Base-by-base conservation (phyloP, 2,113 vertebrate genomes). In the Thomomys bottae region DNA sequence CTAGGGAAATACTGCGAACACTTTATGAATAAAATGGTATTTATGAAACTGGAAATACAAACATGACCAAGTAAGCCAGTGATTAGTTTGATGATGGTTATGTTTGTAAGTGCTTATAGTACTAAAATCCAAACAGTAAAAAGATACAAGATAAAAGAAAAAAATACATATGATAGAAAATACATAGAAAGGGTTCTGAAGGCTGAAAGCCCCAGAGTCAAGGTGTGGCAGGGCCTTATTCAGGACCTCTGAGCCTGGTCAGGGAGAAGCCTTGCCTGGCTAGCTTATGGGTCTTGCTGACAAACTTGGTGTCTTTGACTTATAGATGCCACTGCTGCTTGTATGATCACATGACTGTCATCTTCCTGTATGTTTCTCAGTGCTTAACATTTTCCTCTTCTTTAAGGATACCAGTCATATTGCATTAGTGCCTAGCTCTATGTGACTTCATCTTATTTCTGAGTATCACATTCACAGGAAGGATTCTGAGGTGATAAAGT, bases 111-210 rank as follows among this genome's bases (percentile, higher is more conserved):
- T 87, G 42, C 38, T 89, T 88, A 17, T 54, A 9, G 32, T 61
- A 15, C 42, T 83, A 91, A 70, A 77, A 79, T 57, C 20, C 40
- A 67, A 72, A 32, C 30, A 87, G 28, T 70, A n/a, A 90, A 90
- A 94, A 30, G 61, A 80, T 30, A 54, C 72, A 88, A 84, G 20
- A 11, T 73, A 8, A 77, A 77, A 88, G 70, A n/a, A 40, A 36
- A 92, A 93, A 54, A 38, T 38, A 45, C 28, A 5, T 67, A 38
- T 20, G 54, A 45, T 63, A 75, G 34, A 57, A 57, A 71, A 80
- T 24, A 77, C 38, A 32, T 38, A 23, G 70, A 68, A 67, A 45
- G 78, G 64, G 73, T 85, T 85, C 54, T 10, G 8, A 66, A 61
- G 36, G 54, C 30, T 30, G 3, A 32, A 92, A 54, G 61, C 42